Conservation (phyloP, 2,113 vertebrate genomes). For the Gymnogyps californianus region DNA sequence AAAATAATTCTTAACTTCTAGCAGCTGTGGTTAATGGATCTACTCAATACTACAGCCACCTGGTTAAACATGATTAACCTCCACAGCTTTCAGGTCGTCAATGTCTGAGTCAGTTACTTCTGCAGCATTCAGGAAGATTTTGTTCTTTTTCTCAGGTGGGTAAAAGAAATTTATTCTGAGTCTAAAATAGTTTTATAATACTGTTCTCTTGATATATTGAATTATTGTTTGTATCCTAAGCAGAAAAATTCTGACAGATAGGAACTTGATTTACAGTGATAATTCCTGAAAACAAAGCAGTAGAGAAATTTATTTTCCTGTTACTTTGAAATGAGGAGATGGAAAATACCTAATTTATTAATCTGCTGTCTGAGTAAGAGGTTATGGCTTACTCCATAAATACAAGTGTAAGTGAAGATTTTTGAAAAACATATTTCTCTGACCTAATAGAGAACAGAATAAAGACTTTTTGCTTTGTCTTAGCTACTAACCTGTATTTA, state of each 20-base stretch:
- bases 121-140: not conserved
- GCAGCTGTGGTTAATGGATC: not conserved
- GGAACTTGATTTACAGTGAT: not conserved
- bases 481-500: not conserved
- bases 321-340: not conserved
- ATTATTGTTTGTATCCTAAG: not conserved
- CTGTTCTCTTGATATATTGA: not conserved
- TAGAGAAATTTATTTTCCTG: not conserved
- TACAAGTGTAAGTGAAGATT: not conserved
- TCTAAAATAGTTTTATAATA: not conserved
- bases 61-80: not conserved
- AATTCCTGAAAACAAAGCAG: not conserved
- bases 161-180: not conserved
- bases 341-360: not conserved
- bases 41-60: not conserved
- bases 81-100: not conserved
- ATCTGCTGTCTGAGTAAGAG: not conserved
- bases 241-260: not conserved
- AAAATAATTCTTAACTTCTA: not conserved
- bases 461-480: not conserved
- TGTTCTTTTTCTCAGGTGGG: not conserved
- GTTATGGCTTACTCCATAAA: not conserved
- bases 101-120: not conserved
- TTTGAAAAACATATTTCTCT: not conserved
- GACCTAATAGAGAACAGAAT: not conserved